Evolutionary conservation across 2,888 invertebrate genomes (phyloP).

Genomic region (Athalia rosae): DNA sequence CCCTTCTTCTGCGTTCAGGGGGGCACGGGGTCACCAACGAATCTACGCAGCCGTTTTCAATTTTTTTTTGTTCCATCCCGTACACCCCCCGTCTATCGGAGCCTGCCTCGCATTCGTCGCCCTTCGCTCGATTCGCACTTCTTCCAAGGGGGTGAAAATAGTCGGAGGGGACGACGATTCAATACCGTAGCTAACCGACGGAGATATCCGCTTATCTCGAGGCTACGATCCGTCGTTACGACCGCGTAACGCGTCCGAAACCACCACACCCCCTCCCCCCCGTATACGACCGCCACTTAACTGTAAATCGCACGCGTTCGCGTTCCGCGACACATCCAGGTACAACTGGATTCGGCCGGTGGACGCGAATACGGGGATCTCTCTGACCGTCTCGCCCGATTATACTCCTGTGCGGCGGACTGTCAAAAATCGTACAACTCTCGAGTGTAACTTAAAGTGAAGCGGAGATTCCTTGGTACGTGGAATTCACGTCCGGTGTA

Average conservation of each 20-base stretch:
- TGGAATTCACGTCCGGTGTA: too few species aligned
- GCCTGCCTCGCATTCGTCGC: not conserved
- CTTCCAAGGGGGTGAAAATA: constrained; percentile 3
- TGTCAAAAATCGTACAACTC: not conserved
- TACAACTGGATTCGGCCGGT: not conserved
- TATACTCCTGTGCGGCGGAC: too few species aligned
- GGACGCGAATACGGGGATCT: not conserved
- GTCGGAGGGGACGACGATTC: constrained; percentile 18
- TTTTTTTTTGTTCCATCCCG: constrained; percentile 32
- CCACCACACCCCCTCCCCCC: not conserved
- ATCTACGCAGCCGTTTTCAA: constrained; percentile 55
- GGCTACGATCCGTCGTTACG: not conserved
- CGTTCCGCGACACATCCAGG: not conserved
- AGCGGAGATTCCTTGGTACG: too few species aligned
- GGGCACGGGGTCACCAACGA: constrained; percentile 58
- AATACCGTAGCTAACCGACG: constrained; percentile 7
- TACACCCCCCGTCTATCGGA: too few species aligned
- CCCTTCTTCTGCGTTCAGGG: constrained; percentile 41
- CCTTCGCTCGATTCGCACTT: not conserved
- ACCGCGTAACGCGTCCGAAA: not conserved
- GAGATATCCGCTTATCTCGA: constrained; percentile 11
- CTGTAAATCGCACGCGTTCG: too few species aligned
- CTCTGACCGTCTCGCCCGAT: not conserved
- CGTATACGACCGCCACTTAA: not conserved
- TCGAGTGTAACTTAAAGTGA: too few species aligned